Evolutionary conservation across 2,888 invertebrate genomes (phyloP).

Genomic region (Achlya flavicornis): DNA sequence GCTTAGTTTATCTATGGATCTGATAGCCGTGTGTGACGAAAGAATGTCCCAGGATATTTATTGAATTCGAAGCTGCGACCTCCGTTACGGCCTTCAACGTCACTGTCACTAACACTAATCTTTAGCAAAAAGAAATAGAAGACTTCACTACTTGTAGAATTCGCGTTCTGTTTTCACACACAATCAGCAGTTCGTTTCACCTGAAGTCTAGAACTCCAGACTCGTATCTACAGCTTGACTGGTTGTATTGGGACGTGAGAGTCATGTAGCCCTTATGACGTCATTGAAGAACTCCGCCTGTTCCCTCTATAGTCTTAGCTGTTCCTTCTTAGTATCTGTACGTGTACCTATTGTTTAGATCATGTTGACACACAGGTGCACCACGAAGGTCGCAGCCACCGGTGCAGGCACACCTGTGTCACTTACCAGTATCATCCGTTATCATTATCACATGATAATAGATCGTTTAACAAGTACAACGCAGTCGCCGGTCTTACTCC

Average conservation of each 20-base stretch:
- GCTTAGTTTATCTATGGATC: too few species aligned
- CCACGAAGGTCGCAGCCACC: constrained; percentile 31
- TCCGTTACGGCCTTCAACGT: too few species aligned
- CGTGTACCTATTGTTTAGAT: constrained; percentile 16
- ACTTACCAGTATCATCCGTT: constrained; percentile 15
- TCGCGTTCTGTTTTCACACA: too few species aligned
- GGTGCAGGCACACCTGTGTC: constrained; percentile 23
- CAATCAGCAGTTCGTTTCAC: too few species aligned
- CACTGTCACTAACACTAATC: too few species aligned
- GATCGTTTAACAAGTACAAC: neutral
- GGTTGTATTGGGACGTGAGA: neutral
- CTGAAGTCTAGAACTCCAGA: neutral
- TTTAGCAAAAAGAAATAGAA: too few species aligned
- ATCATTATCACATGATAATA: constrained; percentile 13
- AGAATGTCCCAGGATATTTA: too few species aligned
- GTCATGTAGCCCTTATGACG: neutral
- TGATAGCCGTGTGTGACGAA: too few species aligned
- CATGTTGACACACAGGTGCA: constrained; percentile 34
- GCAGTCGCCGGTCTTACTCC: neutral
- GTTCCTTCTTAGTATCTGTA: constrained; percentile 4
- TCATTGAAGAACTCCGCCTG: neutral
- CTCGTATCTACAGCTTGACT: neutral
- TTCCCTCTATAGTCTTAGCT: neutral
- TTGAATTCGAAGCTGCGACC: too few species aligned
- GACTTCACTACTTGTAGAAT: too few species aligned